Conservation (phyloP, 2,888 invertebrate genomes). For the Ramazzottius varieornatus region DNA sequence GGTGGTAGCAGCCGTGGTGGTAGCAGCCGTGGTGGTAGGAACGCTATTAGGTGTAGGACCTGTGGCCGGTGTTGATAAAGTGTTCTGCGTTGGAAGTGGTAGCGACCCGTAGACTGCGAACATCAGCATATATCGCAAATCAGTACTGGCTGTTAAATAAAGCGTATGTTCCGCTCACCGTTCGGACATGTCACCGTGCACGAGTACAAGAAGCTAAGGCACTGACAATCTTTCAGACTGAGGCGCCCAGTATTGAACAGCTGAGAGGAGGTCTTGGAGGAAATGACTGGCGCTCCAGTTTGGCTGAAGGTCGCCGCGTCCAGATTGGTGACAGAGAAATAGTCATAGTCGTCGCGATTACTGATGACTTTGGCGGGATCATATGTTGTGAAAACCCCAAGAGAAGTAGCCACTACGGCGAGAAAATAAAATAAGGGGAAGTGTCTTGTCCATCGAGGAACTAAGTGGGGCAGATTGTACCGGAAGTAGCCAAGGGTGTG, state of each 20-base stretch:
- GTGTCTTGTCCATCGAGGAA: background rate
- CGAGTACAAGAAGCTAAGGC: background rate
- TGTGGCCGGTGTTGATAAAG: too few species aligned
- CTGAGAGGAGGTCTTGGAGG: background rate
- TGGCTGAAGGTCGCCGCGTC: background rate
- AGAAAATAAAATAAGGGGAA: background rate
- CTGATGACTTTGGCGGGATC: background rate
- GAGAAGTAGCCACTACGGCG: background rate
- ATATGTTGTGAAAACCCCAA: background rate
- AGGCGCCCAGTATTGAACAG: background rate
- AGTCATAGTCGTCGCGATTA: background rate
- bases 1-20: too few species aligned
- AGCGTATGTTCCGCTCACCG: too few species aligned
- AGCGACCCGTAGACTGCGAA: too few species aligned
- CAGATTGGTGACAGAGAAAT: background rate
- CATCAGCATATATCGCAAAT: too few species aligned
- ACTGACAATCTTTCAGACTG: background rate
- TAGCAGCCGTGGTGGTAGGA: too few species aligned
- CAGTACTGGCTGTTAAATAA: too few species aligned
- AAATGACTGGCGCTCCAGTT: background rate
- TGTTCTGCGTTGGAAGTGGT: too few species aligned
- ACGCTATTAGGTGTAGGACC: too few species aligned
- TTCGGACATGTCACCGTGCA: background rate
- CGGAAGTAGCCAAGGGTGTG: background rate
- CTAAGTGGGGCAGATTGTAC: background rate